A percentile compares a stretch with the other conserved stretches of the same genome.
Evolutionary conservation across 2,797 vertebrate species (phyloP).

Genomic region (Phalloptychus januarius): DNA sequence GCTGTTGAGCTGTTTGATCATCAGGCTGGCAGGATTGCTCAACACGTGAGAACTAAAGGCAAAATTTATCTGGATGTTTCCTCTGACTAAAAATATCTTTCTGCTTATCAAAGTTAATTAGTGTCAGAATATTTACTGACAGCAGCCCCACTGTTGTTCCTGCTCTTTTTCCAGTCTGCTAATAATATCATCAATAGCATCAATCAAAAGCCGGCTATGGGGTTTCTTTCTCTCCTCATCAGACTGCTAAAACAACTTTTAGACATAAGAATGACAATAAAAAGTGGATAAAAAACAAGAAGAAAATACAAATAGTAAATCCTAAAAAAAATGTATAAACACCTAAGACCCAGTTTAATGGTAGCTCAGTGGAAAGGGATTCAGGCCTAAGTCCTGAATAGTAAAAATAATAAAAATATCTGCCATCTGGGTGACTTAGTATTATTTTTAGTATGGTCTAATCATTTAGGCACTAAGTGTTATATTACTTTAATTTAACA

Average conservation of each 20-base stretch:
- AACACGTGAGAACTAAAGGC: constrained; percentile 53
- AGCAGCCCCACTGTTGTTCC: constrained; percentile 37
- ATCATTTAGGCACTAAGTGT: constrained; percentile 35
- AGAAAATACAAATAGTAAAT: constrained; percentile 59
- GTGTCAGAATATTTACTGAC: constrained; percentile 61
- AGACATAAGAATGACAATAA: constrained; percentile 56
- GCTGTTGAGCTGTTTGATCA: constrained; percentile 75
- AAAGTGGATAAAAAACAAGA: constrained; percentile 56
- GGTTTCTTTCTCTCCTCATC: constrained; percentile 35
- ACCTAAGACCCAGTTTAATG: constrained; percentile 68
- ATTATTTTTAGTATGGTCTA: constrained; percentile 16
- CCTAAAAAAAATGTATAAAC: constrained; percentile 71
- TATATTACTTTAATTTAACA: constrained; percentile 38
- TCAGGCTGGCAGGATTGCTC: constrained; percentile 52
- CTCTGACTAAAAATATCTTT: constrained; percentile 54
- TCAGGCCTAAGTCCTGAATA: constrained; percentile 14
- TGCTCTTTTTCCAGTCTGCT: constrained; percentile 27
- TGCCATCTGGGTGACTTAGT: not conserved
- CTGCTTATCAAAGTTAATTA: constrained; percentile 63
- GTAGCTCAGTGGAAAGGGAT: constrained; percentile 56
- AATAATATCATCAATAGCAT: constrained; percentile 56
- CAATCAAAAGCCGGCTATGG: constrained; percentile 55
- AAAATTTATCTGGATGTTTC: constrained; percentile 51
- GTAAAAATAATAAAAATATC: constrained; percentile 31
- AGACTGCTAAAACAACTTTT: constrained; percentile 25